phyloP scores from a whole-genome alignment of 2,888 invertebrate genomes.

The Lasioglossum vierecki region DNA sequence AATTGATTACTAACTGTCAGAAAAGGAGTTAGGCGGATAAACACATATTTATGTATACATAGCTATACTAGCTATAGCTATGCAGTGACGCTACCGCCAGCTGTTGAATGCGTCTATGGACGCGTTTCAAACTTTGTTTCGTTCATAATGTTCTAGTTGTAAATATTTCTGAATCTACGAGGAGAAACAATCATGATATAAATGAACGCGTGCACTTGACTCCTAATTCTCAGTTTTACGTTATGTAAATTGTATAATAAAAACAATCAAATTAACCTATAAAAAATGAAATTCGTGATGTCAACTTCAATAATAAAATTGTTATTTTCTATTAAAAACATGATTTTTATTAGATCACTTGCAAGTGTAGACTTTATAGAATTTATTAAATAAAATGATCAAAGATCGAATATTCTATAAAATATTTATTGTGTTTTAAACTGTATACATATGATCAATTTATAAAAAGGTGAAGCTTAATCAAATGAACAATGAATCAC shows the following conservation, averaged over 20 bases:
- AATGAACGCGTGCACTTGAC: background rate
- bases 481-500: conserved; percentile 15
- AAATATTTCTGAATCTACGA: background rate
- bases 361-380: background rate
- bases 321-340: background rate
- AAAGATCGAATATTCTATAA: background rate
- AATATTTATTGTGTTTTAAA: background rate
- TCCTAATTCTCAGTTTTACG: background rate
- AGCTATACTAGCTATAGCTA: background rate
- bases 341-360: background rate
- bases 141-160: conserved; percentile 2
- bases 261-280: background rate
- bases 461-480: background rate
- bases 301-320: conserved; percentile 5
- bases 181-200: background rate
- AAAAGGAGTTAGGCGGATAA: too few relatives aligned
- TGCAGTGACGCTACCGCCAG: background rate
- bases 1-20: too few relatives aligned
- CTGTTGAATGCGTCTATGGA: background rate
- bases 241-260: background rate
- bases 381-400: conserved; percentile 21
- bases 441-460: background rate
- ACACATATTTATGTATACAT: too few relatives aligned
- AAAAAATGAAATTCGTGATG: background rate
- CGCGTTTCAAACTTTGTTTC: conserved; percentile 16